Conservation (phyloP, 2,113 vertebrate genomes). For the Zonotrichia leucophrys region DNA sequence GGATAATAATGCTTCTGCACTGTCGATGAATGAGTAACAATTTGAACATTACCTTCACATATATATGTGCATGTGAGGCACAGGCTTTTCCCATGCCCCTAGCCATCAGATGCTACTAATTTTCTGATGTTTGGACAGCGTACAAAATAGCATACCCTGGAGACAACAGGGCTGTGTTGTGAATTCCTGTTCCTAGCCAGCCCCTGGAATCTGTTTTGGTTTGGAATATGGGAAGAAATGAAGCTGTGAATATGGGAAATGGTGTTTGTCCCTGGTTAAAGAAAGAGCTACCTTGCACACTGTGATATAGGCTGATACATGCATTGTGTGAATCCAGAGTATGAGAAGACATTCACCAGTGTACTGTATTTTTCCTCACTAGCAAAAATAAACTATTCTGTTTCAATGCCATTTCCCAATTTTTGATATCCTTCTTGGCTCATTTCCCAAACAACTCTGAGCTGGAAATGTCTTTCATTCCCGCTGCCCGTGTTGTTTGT, state of each 20-base stretch:
- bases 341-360: neutral
- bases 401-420: neutral
- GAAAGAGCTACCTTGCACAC: neutral
- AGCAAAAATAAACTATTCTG: neutral
- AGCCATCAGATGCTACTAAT: neutral
- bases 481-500: neutral
- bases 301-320: fast-evolving
- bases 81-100: neutral
- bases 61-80: neutral
- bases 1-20: neutral
- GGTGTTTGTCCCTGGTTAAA: neutral
- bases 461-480: neutral
- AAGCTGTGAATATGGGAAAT: neutral
- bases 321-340: neutral
- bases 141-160: neutral
- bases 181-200: neutral
- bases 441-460: neutral
- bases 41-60: neutral
- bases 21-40: neutral
- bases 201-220: neutral
- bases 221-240: neutral
- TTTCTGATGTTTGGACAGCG: neutral
- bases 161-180: neutral
- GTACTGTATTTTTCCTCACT: neutral
- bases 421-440: neutral